These are phyloP conservation scores for Drosophila limbata DNA, from an alignment of 2,888 invertebrate species.

Conservation along the genomic window DNA sequence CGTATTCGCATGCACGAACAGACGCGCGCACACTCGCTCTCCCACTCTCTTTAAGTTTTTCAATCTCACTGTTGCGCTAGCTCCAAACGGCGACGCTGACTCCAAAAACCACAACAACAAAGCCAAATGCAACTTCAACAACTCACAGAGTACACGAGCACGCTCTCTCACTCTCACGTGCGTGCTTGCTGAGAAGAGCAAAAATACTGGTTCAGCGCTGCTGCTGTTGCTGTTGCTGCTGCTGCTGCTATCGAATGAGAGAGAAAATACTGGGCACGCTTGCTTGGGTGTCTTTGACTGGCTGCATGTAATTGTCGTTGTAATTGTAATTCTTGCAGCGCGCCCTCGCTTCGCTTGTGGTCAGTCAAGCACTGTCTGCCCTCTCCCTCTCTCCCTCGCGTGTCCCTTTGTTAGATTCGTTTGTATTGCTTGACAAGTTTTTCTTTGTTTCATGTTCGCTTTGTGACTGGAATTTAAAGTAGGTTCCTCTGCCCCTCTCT, in stretches of 20 bases:
- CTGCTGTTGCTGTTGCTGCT: constrained; percentile 2
- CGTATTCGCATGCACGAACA: constrained; percentile 33
- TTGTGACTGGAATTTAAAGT: constrained; percentile 71
- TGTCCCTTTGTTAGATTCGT: constrained; percentile 67
- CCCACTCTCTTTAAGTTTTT: constrained; percentile 1
- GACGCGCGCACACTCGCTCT: constrained; percentile 33
- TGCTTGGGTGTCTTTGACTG: constrained; percentile 8
- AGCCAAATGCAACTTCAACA: constrained; percentile 49
- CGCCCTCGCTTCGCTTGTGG: constrained; percentile 60
- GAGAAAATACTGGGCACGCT: constrained; percentile 44
- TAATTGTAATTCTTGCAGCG: constrained; percentile 62
- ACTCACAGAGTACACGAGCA: not conserved
- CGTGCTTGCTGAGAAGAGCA: constrained; percentile 2
- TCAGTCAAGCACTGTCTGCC: constrained; percentile 27
- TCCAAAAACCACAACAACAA: constrained; percentile 38
- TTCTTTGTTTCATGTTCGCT: constrained; percentile 59
- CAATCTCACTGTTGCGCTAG: constrained; percentile 14
- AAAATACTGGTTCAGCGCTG: constrained; percentile 46
- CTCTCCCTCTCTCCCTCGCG: constrained; percentile 1
- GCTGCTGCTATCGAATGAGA: not conserved
- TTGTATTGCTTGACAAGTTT: constrained; percentile 63
- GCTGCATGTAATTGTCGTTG: constrained; percentile 58
- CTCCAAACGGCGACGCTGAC: constrained; percentile 50
- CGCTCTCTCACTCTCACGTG: constrained; percentile 20
- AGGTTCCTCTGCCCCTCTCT: constrained; percentile 20